A percentile compares a stretch with the other conserved stretches of the same genome.
Evolutionary conservation across 2,797 vertebrate species (phyloP).

Genomic region (Bradypus variegatus): DNA sequence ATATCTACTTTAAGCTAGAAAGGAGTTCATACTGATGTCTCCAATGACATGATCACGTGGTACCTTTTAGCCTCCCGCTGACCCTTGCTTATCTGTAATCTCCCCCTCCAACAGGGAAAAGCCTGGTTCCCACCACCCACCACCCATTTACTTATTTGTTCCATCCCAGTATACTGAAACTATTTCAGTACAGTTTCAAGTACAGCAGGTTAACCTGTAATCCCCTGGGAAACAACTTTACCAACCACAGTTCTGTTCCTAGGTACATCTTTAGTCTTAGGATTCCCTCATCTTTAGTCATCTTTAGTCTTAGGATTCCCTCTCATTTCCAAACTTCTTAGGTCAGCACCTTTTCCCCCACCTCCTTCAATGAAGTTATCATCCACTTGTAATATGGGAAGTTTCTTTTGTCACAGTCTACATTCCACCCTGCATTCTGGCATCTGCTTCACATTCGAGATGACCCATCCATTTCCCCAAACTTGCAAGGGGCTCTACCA

Average conservation of each 20-base stretch:
- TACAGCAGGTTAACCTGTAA: not conserved
- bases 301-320: too few species aligned
- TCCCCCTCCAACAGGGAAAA: not conserved
- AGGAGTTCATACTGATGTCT: not conserved
- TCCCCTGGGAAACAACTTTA: not conserved
- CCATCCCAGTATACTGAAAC: not conserved
- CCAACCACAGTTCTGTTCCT: not conserved
- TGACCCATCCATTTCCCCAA: too few species aligned
- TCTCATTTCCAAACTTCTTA: not conserved
- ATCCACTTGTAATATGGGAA: not conserved
- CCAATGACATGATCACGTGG: not conserved
- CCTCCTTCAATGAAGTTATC: not conserved
- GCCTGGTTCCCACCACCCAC: not conserved
- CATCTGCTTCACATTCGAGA: not conserved
- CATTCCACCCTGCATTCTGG: not conserved
- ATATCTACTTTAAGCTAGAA: not conserved
- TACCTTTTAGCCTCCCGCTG: not conserved
- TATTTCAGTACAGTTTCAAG: not conserved
- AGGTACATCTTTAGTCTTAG: accelerated
- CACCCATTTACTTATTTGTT: not conserved
- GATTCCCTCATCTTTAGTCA: too few species aligned
- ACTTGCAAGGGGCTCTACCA: not conserved
- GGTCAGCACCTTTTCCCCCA: not conserved
- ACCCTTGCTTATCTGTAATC: not conserved
- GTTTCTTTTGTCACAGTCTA: not conserved